Evolutionary conservation across 2,888 invertebrate species (phyloP), one percentile per base, ranked within the genome.

Genomic region (Lissonota sp.): DNA sequence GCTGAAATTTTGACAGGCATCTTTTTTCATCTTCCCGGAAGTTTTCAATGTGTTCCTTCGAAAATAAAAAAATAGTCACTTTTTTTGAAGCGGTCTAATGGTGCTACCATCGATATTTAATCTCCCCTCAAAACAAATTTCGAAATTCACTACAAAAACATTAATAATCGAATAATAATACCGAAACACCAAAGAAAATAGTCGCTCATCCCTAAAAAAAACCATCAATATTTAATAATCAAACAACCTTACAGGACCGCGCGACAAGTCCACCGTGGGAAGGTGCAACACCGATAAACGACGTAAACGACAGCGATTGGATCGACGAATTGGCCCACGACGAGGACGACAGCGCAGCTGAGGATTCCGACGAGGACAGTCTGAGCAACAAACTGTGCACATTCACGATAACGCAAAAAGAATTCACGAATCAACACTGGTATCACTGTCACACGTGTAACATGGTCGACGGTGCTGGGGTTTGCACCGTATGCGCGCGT

Each of bases 361-460:
- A 98, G 88, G 98, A 99, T 92, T 97, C 97, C 94, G 98, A 98
- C 91, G 98, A 98, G 91, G 98, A 98, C 91, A 97, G 97, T 1
- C 94, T 98, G 5, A 97, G 97, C 91, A 97, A 96, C 92, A 98
- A 99, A 92, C 94, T 99, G 10, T 99, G 99, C 93, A 99, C 99
- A 0, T 99, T 98, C 93, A 98, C 98, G 5, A 96, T 98, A 72
- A 99, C 99, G 0, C 98, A 98, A 91, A 98, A 98, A 89, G 99
- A 99, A 93, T 99, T 98, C 92, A 98, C 98, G 97, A 98, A 98
- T 93, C 99, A 97, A 90, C 98, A 98, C 91, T 98, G 99, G 99
- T 99, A 99, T 93, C 99, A 99, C 93, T 99, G 99, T 91, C 99
- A 99, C 93, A 99, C 99, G 0, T 99, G 99, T 93, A 97, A 97